Conservation (phyloP, 1,140 invertebrate species). For the Matsumurasca onukii region DNA sequence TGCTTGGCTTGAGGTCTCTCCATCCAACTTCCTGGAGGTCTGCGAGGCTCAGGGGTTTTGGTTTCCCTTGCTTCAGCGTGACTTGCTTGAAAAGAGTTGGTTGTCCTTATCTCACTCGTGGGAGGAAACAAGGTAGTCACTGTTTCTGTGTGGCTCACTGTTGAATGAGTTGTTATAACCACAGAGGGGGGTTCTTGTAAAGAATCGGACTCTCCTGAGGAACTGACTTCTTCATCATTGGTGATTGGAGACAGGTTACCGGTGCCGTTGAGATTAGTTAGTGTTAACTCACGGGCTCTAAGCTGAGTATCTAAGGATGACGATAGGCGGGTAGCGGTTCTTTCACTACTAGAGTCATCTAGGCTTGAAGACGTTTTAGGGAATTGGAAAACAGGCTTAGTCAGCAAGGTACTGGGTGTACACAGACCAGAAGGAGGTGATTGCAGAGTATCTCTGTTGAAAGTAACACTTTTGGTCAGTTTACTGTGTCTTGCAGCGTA, state of each 20-base stretch:
- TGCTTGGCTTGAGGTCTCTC: constrained; percentile 26
- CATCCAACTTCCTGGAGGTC: background rate
- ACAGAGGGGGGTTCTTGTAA: too few species aligned
- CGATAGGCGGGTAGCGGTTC: background rate
- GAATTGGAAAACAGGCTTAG: constrained; percentile 8
- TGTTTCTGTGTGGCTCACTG: constrained; percentile 1
- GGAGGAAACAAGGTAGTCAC: background rate
- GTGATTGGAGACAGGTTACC: too few species aligned
- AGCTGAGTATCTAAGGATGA: background rate
- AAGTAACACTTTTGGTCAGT: constrained; percentile 84
- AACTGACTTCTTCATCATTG: too few species aligned
- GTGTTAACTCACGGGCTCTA: background rate
- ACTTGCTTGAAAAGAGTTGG: background rate
- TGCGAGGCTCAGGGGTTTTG: background rate
- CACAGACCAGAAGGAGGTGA: constrained; percentile 61
- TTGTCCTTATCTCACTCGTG: background rate
- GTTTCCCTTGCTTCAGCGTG: background rate
- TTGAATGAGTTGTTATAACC: background rate
- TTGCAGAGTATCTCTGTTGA: constrained; percentile 78
- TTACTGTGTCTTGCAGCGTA: constrained; percentile 85
- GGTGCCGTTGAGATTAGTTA: too few species aligned
- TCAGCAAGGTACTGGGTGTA: background rate
- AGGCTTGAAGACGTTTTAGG: constrained; percentile 1
- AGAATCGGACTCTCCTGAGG: too few species aligned
- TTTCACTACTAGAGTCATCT: constrained; percentile 1